A percentile compares a stretch with the other conserved stretches of the same genome.
Evolutionary conservation across 37 sponge, comb jelly and placozoan species (phyloP).

Genomic region (Spongia lamella): DNA sequence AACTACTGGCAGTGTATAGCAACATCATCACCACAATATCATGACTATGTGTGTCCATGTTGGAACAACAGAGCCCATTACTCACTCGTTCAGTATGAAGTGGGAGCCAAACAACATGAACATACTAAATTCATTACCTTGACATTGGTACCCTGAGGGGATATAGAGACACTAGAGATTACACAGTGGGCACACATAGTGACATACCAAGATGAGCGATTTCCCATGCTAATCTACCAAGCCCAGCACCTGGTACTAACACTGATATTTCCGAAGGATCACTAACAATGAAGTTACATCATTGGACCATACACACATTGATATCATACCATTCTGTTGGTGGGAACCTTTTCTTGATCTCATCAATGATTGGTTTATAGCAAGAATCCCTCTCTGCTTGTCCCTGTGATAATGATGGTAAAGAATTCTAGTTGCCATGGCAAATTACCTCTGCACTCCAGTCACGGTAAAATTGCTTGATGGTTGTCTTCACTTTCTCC

Average conservation of each 20-base stretch:
- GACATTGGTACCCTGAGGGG: slow-evolving; percentile 76
- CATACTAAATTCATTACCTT: slow-evolving; percentile 98
- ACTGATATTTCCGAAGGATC: slow-evolving; percentile 44
- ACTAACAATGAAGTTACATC: slow-evolving; percentile 11
- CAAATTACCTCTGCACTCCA: slow-evolving; percentile 84
- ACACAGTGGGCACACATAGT: neutral
- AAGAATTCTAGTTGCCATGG: neutral
- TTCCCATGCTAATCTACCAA: slow-evolving; percentile 93
- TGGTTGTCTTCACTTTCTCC: slow-evolving; percentile 87
- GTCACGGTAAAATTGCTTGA: slow-evolving; percentile 97
- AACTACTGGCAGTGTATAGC: too few species aligned
- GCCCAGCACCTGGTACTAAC: slow-evolving; percentile 93
- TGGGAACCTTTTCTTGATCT: slow-evolving; percentile 69
- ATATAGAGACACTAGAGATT: neutral
- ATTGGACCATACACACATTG: neutral
- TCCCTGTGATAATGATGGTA: slow-evolving; percentile 42
- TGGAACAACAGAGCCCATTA: neutral
- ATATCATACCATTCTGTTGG: slow-evolving; percentile 28
- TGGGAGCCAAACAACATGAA: slow-evolving; percentile 94
- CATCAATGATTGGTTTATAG: slow-evolving; percentile 89
- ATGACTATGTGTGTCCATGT: neutral
- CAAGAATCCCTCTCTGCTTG: slow-evolving; percentile 77
- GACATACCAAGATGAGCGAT: slow-evolving; percentile 67
- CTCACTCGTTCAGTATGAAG: slow-evolving; percentile 90
- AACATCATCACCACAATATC: too few species aligned